Base-by-base conservation (phyloP, 2,113 vertebrate genomes). In the Vulpes vulpes region DNA sequence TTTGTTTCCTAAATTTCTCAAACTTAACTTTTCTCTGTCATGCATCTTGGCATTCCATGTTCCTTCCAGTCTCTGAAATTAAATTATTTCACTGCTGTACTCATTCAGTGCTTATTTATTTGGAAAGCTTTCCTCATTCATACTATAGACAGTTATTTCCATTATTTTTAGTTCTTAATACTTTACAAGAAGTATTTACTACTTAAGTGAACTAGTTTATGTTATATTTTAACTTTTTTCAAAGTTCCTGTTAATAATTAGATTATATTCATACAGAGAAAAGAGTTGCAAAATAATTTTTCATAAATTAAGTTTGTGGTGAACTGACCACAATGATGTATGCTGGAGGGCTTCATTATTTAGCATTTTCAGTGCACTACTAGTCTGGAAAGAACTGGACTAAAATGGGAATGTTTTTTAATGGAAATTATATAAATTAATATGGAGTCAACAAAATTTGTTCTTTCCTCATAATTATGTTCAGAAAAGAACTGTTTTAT, bases 361-460 rank as follows among this genome's bases (percentile, higher is more conserved):
- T 85, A 91, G 81, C 20, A 35, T 60, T 78, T 84, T 65, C 12
- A 86, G 15, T 80, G 38, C 16, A 53, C 30, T 60, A 79, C 69
- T 67, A 85, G 55, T 80, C 17, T 76, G 25, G 43, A 76, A 9
- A 51, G 74, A 51, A 51, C 23, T 76, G 25, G 43, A 51, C 74
- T 27, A 43, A 51, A 51, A 76, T 27, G 74, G 25, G 25, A 76
- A 49, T 27, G 27, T 79, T 79, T 94, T 60, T 25, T 20, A 84
- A 93, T 90, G 32, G 11, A 85, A 85, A 89, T 78, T 71, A 71
- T 69, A 64, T 55, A 43, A n/a, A 67, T 91, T 84, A 49, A 90
- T 67, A 91, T 35, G 3, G 15, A 62, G 57, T 64, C 38, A 92
- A 73, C n/a, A 60, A 35, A 53, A 67, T n/a, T 67, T 86, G 20